Evolutionary conservation across 1,140 invertebrate genomes (phyloP).

Genomic region (Planococcus citri): DNA sequence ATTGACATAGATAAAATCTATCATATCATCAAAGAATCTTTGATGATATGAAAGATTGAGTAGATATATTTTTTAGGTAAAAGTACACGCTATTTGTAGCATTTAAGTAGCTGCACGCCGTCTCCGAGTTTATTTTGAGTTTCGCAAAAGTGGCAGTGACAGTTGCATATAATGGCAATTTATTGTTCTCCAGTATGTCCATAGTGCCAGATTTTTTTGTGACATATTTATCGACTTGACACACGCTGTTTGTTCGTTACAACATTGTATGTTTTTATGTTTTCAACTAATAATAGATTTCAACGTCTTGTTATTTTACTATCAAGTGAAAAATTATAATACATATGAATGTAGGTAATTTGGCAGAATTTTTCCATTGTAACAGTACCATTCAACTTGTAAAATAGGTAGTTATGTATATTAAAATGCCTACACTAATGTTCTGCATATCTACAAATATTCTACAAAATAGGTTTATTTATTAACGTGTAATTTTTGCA

Average conservation of each 20-base stretch:
- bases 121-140: not conserved
- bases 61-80: no score
- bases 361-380: not conserved
- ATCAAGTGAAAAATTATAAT: not conserved
- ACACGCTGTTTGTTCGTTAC: not conserved
- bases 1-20: no score
- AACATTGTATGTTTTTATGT: constrained; percentile 4
- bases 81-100: not conserved
- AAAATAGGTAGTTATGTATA: no score
- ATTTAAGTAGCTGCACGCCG: not conserved
- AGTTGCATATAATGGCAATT: constrained; percentile 1
- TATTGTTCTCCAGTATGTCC: not conserved
- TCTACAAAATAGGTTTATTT: no score
- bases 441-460: no score
- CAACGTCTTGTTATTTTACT: not conserved
- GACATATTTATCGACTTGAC: not conserved
- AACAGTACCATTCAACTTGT: not conserved
- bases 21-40: no score
- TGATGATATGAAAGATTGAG: no score
- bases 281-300: constrained; percentile 4
- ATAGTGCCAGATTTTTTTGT: constrained; percentile 3
- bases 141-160: not conserved
- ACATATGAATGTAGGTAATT: not conserved
- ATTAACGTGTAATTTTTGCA: no score
- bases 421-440: no score